Conservation (phyloP, 2,113 vertebrate species). For the Rallus limicola region DNA sequence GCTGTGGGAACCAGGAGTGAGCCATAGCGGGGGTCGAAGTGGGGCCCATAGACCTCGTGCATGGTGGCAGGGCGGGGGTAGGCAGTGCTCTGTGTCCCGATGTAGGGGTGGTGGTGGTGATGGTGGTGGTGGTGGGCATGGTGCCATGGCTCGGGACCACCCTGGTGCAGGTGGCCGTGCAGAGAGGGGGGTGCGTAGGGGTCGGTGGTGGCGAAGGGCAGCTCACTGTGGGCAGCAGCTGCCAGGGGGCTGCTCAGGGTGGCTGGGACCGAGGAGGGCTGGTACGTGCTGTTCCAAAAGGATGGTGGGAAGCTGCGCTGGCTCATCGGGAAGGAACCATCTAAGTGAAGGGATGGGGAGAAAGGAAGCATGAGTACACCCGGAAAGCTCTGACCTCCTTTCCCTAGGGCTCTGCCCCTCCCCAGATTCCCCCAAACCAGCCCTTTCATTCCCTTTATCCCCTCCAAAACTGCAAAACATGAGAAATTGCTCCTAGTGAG, state of each 20-base stretch:
- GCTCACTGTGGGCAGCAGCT: constrained; percentile 82
- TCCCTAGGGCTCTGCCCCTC: neutral
- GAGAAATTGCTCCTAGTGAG: neutral
- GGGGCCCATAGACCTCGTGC: constrained; percentile 92
- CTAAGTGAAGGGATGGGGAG: constrained; percentile 57
- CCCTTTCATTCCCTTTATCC: neutral
- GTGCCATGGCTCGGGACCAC: constrained; percentile 89
- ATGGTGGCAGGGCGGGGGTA: constrained; percentile 84
- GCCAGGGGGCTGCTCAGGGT: constrained; percentile 80
- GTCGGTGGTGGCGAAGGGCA: constrained; percentile 84
- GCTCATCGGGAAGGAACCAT: constrained; percentile 93
- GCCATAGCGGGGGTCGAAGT: constrained; percentile 92
- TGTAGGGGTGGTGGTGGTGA: constrained; percentile 88
- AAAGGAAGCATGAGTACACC: neutral
- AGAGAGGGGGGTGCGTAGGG: constrained; percentile 87
- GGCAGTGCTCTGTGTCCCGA: constrained; percentile 83
- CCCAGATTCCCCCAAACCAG: neutral
- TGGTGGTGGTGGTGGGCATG: constrained; percentile 87
- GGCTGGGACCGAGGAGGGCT: constrained; percentile 78
- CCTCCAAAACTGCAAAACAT: fast-evolving
- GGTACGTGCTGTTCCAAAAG: constrained; percentile 98
- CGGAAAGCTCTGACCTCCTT: neutral
- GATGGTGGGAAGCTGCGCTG: constrained; percentile 95
- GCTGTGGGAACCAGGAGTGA: constrained; percentile 87
- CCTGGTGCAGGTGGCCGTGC: constrained; percentile 93